Evolutionary conservation across 2,888 invertebrate species (phyloP).

Genomic region (Caenorhabditis auriculariae): DNA sequence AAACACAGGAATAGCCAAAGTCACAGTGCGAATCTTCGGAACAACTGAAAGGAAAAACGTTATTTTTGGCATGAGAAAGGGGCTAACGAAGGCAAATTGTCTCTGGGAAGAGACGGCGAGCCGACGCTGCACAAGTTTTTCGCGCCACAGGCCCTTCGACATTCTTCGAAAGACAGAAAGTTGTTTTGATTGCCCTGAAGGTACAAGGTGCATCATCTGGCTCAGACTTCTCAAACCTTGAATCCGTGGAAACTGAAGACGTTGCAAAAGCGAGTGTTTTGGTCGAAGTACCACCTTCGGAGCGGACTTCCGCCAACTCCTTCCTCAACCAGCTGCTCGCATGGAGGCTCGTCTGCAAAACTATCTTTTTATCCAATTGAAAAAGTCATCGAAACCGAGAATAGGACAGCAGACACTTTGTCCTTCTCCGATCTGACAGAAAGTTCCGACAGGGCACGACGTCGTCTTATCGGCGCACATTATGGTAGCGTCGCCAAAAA

Average conservation of each 20-base stretch:
- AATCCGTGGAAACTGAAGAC: conserved; percentile 49
- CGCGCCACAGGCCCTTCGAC: conserved; percentile 34
- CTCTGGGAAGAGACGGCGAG: conserved; percentile 8
- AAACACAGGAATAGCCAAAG: conserved; percentile 9
- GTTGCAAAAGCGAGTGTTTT: conserved; percentile 29
- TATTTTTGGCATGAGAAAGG: neutral
- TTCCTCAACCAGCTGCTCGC: conserved; percentile 33
- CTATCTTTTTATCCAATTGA: conserved; percentile 1
- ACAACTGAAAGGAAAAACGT: conserved; percentile 2
- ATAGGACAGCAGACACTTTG: conserved; percentile 49
- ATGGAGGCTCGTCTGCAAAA: conserved; percentile 34
- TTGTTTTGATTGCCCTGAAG: conserved; percentile 50
- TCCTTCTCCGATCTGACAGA: conserved; percentile 42
- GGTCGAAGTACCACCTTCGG: conserved; percentile 47
- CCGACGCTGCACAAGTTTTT: conserved; percentile 28
- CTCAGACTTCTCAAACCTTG: conserved; percentile 20
- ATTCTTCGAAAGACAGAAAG: conserved; percentile 36
- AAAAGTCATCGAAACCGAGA: conserved; percentile 12
- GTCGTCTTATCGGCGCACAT: conserved; percentile 29
- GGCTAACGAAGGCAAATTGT: too few relatives aligned
- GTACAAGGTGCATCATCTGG: neutral
- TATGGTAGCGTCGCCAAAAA: conserved; percentile 33
- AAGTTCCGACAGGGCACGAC: conserved; percentile 37
- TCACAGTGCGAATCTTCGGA: conserved; percentile 8
- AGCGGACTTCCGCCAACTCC: conserved; percentile 39